Base-by-base conservation (phyloP, 2,113 vertebrate genomes). In the Ciconia stormi region DNA sequence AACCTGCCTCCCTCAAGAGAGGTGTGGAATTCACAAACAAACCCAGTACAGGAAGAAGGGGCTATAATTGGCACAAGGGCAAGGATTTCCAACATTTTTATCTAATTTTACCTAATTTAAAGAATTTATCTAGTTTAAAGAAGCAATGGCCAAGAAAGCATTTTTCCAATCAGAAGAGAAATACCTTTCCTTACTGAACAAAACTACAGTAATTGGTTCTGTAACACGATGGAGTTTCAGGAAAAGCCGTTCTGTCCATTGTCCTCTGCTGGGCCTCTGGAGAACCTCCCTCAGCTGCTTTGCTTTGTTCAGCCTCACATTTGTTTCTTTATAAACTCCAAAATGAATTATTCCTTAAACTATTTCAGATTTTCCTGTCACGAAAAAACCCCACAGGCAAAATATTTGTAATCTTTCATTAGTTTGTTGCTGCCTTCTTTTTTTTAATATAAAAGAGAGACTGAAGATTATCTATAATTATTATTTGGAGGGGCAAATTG, bases 181-280 rank as follows among this genome's bases (percentile, higher is more conserved):
- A 73, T 18, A 63, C 34, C 36, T 56, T 95, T 90, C 15, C 21
- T 77, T 55, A 61, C 6, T 16, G 40, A 89, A 72, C 17, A 94
- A 27, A 89, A 40, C 17, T 17, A 16, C 26, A 80, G 27, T 25
- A 61, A 49, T 34, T 72, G 2, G 30, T 29, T 47, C 27, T 65
- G 58, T 29, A 79, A 88, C 0, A 1, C 49, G 59, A 79, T 4
- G 0, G 0, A 77, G 52, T 25, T 63, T 53, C 52, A 80, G 71
- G 56, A 82, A 71, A 74, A 72, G 34, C 4, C 1, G 0, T 32
- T 69, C 81, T 38, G 38, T 6, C 49, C 79, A 40, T 26, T 4
- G 3, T 58, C 10, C 20, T 73, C 72, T 69, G 47, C 62, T 27
- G 38, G 2, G 21, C 20, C 47, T 40, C 62, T n/a, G 34, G 38